Conservation (phyloP, 2,113 vertebrate species). For the Rhinogobius similis region DNA sequence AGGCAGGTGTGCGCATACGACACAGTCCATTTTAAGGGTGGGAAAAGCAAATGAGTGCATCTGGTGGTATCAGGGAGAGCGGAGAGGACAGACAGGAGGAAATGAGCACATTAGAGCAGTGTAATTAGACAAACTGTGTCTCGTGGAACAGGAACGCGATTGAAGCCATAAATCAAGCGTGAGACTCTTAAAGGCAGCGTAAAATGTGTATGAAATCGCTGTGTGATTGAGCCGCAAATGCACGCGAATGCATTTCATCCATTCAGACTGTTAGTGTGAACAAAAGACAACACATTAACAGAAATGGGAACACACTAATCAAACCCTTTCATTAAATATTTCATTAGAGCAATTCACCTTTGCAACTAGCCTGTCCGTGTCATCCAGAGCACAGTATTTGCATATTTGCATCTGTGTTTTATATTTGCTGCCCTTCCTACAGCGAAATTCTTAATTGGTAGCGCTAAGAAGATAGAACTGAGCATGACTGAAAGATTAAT, state of each 20-base stretch:
- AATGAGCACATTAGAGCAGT: slow-evolving; percentile 53
- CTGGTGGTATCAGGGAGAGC: slow-evolving; percentile 31
- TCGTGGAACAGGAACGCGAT: slow-evolving; percentile 28
- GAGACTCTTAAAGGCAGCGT: not conserved
- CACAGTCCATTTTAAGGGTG: not conserved
- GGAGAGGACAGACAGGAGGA: slow-evolving; percentile 40
- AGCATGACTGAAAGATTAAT: no score
- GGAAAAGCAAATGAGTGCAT: slow-evolving; percentile 40
- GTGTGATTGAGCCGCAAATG: slow-evolving; percentile 9
- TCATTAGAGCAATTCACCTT: not conserved
- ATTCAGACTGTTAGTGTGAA: not conserved
- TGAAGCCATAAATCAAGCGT: slow-evolving; percentile 57
- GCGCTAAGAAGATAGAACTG: not conserved
- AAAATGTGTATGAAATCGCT: slow-evolving; percentile 13
- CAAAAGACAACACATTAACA: not conserved
- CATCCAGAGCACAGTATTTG: no score
- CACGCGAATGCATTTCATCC: not conserved
- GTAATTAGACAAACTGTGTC: slow-evolving; percentile 64
- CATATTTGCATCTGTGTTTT: no score
- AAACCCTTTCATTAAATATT: not conserved
- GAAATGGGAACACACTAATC: no score
- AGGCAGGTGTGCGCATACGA: slow-evolving; percentile 33
- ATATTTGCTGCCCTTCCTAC: no score
- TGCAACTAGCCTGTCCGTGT: no score
- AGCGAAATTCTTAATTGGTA: not conserved